Conservation (phyloP, 2,888 invertebrate genomes). For the Phalangium opilio region DNA sequence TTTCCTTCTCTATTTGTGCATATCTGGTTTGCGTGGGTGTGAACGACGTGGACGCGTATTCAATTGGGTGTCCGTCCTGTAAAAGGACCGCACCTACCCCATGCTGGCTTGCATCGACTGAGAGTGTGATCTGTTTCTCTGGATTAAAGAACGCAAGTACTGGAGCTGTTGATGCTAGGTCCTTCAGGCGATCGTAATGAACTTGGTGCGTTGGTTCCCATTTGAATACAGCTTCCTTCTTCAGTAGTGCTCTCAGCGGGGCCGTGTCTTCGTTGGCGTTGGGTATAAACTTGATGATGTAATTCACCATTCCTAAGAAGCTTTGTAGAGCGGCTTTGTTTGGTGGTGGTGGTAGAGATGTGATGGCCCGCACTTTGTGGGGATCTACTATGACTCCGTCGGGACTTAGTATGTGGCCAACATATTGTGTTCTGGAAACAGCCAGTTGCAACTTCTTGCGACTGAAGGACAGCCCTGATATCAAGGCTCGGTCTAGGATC, state of each 20-base stretch:
- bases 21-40: too few relatives aligned
- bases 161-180: too few relatives aligned
- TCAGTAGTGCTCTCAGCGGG: constrained; percentile 1
- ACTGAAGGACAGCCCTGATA: constrained; percentile 3
- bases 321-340: constrained; percentile 6
- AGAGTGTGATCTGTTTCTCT: too few relatives aligned
- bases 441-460: constrained; percentile 4
- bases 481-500: not conserved
- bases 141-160: too few relatives aligned
- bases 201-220: too few relatives aligned
- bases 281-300: constrained; percentile 6
- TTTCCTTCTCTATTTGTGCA: too few relatives aligned
- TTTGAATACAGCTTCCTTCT: not conserved
- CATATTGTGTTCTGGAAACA: constrained; percentile 1
- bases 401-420: constrained; percentile 10
- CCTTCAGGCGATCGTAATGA: too few relatives aligned
- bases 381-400: constrained; percentile 4
- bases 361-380: constrained; percentile 8
- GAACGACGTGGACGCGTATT: too few relatives aligned
- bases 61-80: too few relatives aligned
- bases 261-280: not conserved
- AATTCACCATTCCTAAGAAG: constrained; percentile 12
- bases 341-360: constrained; percentile 1
- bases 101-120: constrained; percentile 4
- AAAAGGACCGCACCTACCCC: constrained; percentile 6